Base-by-base conservation (phyloP, 2,113 vertebrate genomes). In the Cynocephalus volans region DNA sequence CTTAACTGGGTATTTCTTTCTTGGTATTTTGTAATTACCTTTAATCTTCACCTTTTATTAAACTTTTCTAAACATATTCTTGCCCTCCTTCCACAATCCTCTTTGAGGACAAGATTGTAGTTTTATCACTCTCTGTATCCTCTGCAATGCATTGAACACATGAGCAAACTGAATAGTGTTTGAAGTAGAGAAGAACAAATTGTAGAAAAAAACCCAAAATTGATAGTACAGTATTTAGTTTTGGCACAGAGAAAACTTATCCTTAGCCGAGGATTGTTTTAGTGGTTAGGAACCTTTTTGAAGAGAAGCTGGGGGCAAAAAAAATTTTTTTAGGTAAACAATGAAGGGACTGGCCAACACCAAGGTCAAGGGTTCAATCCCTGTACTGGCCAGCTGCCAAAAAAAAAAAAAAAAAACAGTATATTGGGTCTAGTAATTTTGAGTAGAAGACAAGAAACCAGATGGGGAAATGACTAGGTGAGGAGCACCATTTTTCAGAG, bases 151-250 rank as follows among this genome's bases (percentile, higher is more conserved):
- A 31, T 26, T 70, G n/a, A 70, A 33, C 24, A 28, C 65, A 83
- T 26, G 85, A 52, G 24, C 36, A 81, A 50, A 19, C 56, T 56
- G 48, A 86, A 41, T 72, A 8, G 33, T 45, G 62, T 86, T 90
- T 70, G 60, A 89, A 52, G 79, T 70, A 65, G 58, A 64, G 67
- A 97, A 82, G 75, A 91, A 90, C 67, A 92, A 62, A 67, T 62
- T 62, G 60, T 70, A 54, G 52, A 58, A 65, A 75, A 86, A 89
- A 69, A 84, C 62, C 33, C 28, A 82, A 65, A 81, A 45, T 54
- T 75, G 52, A 33, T 90, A n/a, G 54, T 31, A 33, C 86, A n/a
- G 45, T 31, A 48, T 90, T 82, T 92, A n/a, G 13, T 82, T 89
- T 93, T 67, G 91, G 60, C 41, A 82, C 31, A 77, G 67, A 41